These are phyloP conservation scores for Erebia palarica DNA, from an alignment of 2,888 invertebrate species.

Conservation along the genomic window DNA sequence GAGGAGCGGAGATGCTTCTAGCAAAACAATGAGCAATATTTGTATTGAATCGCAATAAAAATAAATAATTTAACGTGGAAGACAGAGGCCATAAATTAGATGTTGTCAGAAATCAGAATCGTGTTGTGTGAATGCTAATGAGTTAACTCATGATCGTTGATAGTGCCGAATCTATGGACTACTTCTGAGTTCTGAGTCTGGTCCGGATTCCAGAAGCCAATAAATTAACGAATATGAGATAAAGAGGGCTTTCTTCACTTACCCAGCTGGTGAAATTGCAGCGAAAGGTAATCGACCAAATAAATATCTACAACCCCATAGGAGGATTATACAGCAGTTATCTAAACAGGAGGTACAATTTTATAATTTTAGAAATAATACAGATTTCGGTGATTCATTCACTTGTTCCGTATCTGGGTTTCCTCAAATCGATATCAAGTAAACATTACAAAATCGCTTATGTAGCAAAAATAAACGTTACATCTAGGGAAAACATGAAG, in stretches of 20 bases:
- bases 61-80: background rate
- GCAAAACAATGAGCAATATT: conserved; percentile 11
- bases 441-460: conserved; percentile 25
- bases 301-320: background rate
- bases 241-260: background rate
- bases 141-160: background rate
- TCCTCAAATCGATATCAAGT: conserved; percentile 11
- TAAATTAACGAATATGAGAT: background rate
- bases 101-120: background rate
- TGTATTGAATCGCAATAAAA: background rate
- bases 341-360: background rate
- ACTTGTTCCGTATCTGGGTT: conserved; percentile 21
- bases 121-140: conserved; percentile 21
- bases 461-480: conserved; percentile 28
- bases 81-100: background rate
- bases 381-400: conserved; percentile 15
- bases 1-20: background rate
- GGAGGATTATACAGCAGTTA: background rate
- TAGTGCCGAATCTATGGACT: background rate
- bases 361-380: background rate
- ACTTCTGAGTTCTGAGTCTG: background rate
- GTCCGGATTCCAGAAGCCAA: background rate
- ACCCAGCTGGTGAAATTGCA: too few relatives aligned
- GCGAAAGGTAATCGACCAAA: too few relatives aligned
- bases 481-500: conserved; percentile 31